Evolutionary conservation across 2,113 vertebrate genomes (phyloP), one percentile per base, ranked within the genome.

Genomic region (Parus major): DNA sequence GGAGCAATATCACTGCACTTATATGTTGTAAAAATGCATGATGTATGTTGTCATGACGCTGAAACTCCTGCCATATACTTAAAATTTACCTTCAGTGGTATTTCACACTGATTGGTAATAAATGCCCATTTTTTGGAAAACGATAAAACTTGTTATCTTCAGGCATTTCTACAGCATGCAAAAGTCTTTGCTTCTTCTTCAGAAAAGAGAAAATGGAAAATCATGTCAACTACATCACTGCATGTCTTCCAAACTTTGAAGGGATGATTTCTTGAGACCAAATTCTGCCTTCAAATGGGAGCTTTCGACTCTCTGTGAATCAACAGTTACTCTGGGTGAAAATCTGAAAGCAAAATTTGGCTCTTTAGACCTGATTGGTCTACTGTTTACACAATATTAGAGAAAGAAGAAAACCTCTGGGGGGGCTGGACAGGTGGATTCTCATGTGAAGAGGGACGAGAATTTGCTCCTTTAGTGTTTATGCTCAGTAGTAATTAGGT

Each of bases 41-140:
- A 84, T 82, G 46, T 68, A 73, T 82, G 91, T 97, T 73, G 44
- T 70, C 63, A 83, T 10, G 55, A 75, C 73, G 73, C 63, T 77
- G 75, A 63, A 81, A 71, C 53, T 72, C 82, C 88, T 86, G 80
- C 90, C 60, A 82, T 71, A 66, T 79, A 50, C 76, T 92, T 84
- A 78, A 78, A 96, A 90, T 81, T 93, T 90, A 94, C 82, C 90
- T 14, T 56, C 88, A 50, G 90, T 82, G 35, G 16, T 96, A 86
- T 94, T 92, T 92, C 76, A 79, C 53, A 25, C 72, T 86, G 86
- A 88, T 86, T 61, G 88, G 93, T 95, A 95, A 97, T 96, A 97
- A 96, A 96, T 84, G 92, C 72, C 90, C 70, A 35, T 86, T 92
- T 95, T 90, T 90, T 22, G 5, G 39, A 68, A 93, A 93, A 84